Evolutionary conservation across 2,888 invertebrate species (phyloP), one percentile per base, ranked within the genome.

Genomic region (Eristalinus aeneus): DNA sequence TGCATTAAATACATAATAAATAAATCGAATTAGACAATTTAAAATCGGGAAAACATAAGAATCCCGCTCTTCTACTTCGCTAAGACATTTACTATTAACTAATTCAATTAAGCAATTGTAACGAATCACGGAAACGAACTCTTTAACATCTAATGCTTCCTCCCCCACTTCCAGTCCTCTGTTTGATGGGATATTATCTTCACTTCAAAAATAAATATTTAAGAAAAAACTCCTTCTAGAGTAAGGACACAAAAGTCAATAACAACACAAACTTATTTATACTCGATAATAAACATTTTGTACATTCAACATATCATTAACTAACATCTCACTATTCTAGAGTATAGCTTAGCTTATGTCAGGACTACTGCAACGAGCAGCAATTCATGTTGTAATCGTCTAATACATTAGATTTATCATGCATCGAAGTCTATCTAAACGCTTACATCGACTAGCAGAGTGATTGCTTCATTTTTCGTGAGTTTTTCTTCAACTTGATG

Each of bases 251-350:
- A 34, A 61, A 74, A 69, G 16, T 58, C 2, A 5, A 27, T 3
- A 27, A n/a, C n/a, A 27, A 27, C 27, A 27, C 2, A 27, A 27
- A 27, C 2, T 5, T 3, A 27, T 5, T 5, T 27, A 54, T 72
- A 64, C 58, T 82, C 86, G 86, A 74, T 72, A 68, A 69, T 46
- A 53, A 86, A 86, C 86, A 86, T 82, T 86, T 82, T 86, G 86
- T 86, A 82, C 82, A 86, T 86, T 86, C 77, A 77, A 86, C 86
- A 86, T 86, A 86, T 86, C 86, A 86, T 82, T 82, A 77, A 86
- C 22, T 77, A 65, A 86, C 86, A 86, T 86, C 73, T 86, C 86
- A 86, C 76, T 79, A 84, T 22, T 80, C 71, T 86, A 86, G 46
- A 46, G 81, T 58, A 80, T 77, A 82, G 73, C 72, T 22, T 75